Evolutionary conservation across 2,888 invertebrate species (phyloP), one percentile per base, ranked within the genome.

Genomic region (Polydrusus cervinus): DNA sequence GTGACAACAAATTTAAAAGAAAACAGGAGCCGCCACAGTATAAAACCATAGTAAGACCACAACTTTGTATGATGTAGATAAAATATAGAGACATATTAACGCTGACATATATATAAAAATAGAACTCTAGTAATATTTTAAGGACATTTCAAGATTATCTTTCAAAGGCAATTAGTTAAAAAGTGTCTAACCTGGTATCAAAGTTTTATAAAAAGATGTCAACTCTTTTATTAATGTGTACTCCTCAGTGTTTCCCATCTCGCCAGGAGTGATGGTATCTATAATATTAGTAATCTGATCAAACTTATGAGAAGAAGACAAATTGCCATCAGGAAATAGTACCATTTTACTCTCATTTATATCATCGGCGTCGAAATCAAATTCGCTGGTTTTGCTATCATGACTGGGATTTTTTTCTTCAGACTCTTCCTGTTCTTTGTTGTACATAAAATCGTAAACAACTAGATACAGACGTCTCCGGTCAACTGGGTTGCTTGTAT

Each of bases 401-500:
- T 79, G 49, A 61, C 71, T 34, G 7, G 34, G 34, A 34, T 7
- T 78, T 34, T 76, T 78, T 38, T 84, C 83, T 1, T 89, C 87
- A 7, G 79, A 43, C 71, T 88, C 88, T 60, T 89, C 89, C 43
- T 89, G 88, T 67, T 89, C 89, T 78, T 91, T 91, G 68, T 88
- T 91, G 81, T 91, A 92, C 83, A 92, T 90, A 87, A 93, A 93
- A 82, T 93, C 93, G 78, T 93, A 93, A 0, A 93, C 90, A 16
- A 93, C 89, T 60, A 93, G 87, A 84, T 92, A 93, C 65, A 90
- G 84, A 87, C 83, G 85, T 66, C 40, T 62, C 14, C 51, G 67
- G 18, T 64, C 30, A 9, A 18, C 18, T 9, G 65, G 16, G n/a
- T 51, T 8, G 5, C 2, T 3, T 13, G 49, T 10, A 11, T 10